Conservation (phyloP, 2,797 vertebrate genomes). For the Craterocephalus amniculus region DNA sequence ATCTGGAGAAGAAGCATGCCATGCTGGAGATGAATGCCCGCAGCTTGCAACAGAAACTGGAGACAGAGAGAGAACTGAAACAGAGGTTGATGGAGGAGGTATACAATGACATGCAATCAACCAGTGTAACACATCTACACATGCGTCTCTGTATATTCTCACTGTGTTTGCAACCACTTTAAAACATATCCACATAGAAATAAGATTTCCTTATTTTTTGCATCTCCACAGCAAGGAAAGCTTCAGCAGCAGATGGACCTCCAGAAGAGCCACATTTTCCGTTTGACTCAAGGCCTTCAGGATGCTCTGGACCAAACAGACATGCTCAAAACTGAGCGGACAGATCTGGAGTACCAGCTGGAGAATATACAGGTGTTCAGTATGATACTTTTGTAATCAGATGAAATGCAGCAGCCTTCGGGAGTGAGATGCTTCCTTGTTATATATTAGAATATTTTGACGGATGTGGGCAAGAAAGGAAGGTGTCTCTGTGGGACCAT, state of each 20-base stretch:
- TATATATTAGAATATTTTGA: constrained; percentile 28
- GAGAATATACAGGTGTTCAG: constrained; percentile 84
- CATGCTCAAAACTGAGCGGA: constrained; percentile 96
- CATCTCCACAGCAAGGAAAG: constrained; percentile 90
- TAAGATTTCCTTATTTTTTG: constrained; percentile 4
- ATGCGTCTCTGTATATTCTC: background rate
- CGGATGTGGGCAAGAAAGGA: constrained; percentile 34
- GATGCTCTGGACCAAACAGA: constrained; percentile 96
- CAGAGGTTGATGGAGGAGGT: constrained; percentile 98
- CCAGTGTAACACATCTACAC: background rate
- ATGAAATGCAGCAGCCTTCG: constrained; percentile 14
- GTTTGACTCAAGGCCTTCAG: constrained; percentile 96
- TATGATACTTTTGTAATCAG: constrained; percentile 2
- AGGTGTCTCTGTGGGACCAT: constrained; percentile 13
- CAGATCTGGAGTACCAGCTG: constrained; percentile 93
- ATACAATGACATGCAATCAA: constrained; percentile 37
- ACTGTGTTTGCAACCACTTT: background rate
- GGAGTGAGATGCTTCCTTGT: constrained; percentile 20
- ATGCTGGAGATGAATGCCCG: constrained; percentile 99
- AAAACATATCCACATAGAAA: constrained; percentile 9
- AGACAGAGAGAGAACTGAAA: constrained; percentile 96
- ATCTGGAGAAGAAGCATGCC: constrained; percentile 98
- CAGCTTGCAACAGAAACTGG: constrained; percentile 96
- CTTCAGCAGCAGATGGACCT: constrained; percentile 99
- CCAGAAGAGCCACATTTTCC: constrained; percentile 98